Evolutionary conservation across 2,888 invertebrate species (phyloP).

Genomic region (Megalurothrips usitatus): DNA sequence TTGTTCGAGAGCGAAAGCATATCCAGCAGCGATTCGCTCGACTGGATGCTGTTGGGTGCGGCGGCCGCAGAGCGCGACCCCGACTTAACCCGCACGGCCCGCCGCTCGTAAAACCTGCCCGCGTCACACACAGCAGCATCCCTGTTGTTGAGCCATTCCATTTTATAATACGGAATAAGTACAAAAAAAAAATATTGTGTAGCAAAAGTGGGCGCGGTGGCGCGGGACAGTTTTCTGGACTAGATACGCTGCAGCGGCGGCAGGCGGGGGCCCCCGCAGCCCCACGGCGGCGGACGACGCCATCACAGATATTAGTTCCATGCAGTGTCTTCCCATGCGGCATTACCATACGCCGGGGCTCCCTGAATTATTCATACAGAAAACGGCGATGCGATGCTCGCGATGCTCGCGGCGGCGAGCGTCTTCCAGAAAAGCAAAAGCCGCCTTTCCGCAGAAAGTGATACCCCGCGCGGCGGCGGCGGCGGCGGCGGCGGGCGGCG

Average conservation of each 20-base stretch:
- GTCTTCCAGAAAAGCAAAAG: background rate
- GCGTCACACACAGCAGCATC: too few species aligned
- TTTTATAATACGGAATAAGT: background rate
- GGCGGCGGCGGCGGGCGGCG: too few species aligned
- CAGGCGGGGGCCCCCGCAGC: background rate
- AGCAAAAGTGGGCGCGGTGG: background rate
- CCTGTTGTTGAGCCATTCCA: background rate
- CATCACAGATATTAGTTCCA: background rate
- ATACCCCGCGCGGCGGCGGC: background rate
- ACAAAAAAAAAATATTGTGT: background rate
- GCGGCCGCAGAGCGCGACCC: too few species aligned
- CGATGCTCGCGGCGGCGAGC: too few species aligned
- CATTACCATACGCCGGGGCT: too few species aligned
- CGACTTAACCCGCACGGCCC: background rate
- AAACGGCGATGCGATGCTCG: too few species aligned
- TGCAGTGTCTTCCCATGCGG: too few species aligned
- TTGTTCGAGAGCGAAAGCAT: conserved; percentile 20
- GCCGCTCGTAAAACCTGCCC: background rate
- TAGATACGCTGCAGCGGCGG: too few species aligned
- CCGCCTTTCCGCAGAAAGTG: conserved; percentile 16
- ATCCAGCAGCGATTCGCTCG: too few species aligned
- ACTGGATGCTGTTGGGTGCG: too few species aligned
- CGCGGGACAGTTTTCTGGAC: too few species aligned
- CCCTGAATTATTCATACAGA: too few species aligned
- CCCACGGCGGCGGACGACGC: background rate